A percentile compares a stretch with the other conserved stretches of the same genome.
Evolutionary conservation across 2,888 invertebrate genomes (phyloP).

Genomic region (Bombylius discolor): DNA sequence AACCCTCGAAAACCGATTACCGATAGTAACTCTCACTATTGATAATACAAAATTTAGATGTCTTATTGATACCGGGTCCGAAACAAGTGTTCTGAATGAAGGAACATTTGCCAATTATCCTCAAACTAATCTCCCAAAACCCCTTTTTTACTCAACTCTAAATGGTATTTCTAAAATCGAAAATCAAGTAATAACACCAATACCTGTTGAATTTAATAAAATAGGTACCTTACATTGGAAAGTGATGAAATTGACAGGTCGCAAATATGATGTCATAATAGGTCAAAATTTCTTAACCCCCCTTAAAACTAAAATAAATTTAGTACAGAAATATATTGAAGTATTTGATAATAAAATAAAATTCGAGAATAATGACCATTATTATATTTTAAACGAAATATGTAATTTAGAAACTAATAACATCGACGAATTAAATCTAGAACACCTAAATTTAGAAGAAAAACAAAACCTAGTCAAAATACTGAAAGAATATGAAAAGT

Average conservation of each 20-base stretch:
- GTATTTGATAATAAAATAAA: not conserved
- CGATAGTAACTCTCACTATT: not conserved
- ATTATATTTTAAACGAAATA: not conserved
- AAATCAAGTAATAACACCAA: not conserved
- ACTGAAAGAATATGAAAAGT: too few species aligned
- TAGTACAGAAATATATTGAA: not conserved
- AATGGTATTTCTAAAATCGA: not conserved
- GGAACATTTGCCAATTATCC: not conserved
- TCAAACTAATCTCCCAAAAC: not conserved
- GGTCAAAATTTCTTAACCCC: not conserved
- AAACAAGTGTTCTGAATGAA: not conserved
- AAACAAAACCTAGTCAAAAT: too few species aligned
- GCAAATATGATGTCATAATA: not conserved
- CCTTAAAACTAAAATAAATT: too few species aligned
- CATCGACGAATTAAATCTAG: not conserved
- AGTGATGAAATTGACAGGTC: too few species aligned
- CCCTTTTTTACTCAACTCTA: not conserved
- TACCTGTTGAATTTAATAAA: not conserved
- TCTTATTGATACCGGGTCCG: not conserved
- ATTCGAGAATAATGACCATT: not conserved
- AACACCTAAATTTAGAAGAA: not conserved
- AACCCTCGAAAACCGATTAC: not conserved
- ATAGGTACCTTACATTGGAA: not conserved
- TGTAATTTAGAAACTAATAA: not conserved
- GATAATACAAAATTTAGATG: not conserved